A percentile compares a stretch with the other conserved stretches of the same genome.
phyloP scores from a whole-genome alignment of 2,797 vertebrate genomes.

The Epinephelus awoara region DNA sequence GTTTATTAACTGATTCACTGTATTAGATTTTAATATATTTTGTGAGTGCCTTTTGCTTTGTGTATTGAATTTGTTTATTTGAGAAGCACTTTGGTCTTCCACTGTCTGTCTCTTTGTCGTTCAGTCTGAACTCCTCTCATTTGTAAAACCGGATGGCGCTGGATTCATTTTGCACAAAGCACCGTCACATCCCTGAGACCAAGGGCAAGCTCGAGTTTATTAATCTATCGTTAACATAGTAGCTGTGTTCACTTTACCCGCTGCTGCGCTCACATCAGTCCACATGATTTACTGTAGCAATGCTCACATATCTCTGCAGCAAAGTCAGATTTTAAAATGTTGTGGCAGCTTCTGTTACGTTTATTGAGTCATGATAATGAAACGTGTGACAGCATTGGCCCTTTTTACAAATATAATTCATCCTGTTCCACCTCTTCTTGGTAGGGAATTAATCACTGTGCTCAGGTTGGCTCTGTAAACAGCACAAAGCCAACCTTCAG shows the following conservation, averaged over 20 bases:
- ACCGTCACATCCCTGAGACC: neutral
- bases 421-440: neutral
- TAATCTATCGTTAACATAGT: constrained; percentile 25
- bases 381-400: neutral
- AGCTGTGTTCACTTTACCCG: neutral
- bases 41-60: constrained; percentile 44
- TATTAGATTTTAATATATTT: constrained; percentile 58
- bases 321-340: constrained; percentile 10
- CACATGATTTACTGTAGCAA: neutral
- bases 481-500: neutral
- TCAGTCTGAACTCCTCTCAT: neutral
- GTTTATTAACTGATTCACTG: constrained; percentile 61
- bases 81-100: constrained; percentile 51
- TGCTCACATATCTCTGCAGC: neutral
- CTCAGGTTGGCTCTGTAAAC: neutral
- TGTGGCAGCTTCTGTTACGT: neutral
- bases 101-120: neutral
- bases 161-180: constrained; percentile 20
- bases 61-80: constrained; percentile 19
- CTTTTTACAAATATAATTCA: neutral
- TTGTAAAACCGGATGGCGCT: neutral
- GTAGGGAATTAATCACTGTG: neutral
- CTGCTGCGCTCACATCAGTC: constrained; percentile 12
- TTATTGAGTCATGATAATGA: neutral
- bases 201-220: constrained; percentile 2